phyloP scores from a whole-genome alignment of 2,888 invertebrate species.

The Pyrgus malvae region DNA sequence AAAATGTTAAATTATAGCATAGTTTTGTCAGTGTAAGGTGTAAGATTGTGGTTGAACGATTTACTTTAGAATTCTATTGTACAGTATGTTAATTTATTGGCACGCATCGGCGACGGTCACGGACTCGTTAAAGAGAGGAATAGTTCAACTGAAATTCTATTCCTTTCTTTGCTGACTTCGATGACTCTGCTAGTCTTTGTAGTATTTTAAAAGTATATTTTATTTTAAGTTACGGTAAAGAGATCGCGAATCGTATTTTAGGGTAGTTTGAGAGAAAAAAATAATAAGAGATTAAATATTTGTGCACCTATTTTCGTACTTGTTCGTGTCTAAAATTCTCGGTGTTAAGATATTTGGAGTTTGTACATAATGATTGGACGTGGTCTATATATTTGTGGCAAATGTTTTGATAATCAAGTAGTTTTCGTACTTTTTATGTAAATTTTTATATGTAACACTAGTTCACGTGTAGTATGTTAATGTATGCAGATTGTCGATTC shows the following conservation, averaged over 20 bases:
- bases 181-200: conserved; percentile 12
- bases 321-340: conserved; percentile 38
- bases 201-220: conserved; percentile 12
- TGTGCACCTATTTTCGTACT: conserved; percentile 52
- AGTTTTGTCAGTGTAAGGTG: conserved; percentile 30
- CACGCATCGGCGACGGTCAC: conserved; percentile 1
- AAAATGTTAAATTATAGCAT: conserved; percentile 41
- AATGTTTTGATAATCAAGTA: conserved; percentile 52
- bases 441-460: conserved; percentile 48
- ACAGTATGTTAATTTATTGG: conserved; percentile 3
- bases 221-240: conserved; percentile 6
- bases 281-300: conserved; percentile 39
- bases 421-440: conserved; percentile 54
- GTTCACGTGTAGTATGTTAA: conserved; percentile 36
- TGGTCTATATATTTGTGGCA: conserved; percentile 39
- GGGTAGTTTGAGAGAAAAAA: conserved; percentile 35
- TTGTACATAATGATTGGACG: conserved; percentile 24
- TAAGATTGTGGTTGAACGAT: conserved; percentile 11
- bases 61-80: conserved; percentile 30
- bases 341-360: conserved; percentile 42
- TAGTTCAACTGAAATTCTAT: not conserved
- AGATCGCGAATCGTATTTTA: conserved; percentile 14
- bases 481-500: conserved; percentile 33
- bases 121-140: conserved; percentile 3
- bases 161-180: conserved; percentile 11